These are phyloP conservation scores for Lordiphosa collinella DNA, from an alignment of 1,140 invertebrate species.

Conservation along the genomic window DNA sequence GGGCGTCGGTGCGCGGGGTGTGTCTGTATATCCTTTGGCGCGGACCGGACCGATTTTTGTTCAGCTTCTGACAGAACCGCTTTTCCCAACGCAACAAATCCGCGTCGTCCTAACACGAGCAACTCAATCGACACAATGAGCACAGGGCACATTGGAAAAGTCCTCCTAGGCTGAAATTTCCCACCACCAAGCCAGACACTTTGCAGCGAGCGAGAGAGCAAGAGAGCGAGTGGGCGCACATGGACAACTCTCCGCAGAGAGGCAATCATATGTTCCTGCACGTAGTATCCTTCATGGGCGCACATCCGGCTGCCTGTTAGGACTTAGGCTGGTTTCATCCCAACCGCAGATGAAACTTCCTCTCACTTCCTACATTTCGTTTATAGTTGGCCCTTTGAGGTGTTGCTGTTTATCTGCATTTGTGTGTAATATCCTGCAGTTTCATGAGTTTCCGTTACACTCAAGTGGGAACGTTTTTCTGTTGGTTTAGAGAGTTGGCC, in stretches of 20 bases:
- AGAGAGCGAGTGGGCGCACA: slow-evolving; percentile 26
- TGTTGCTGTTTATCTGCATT: slow-evolving; percentile 44
- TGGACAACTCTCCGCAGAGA: not conserved
- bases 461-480: slow-evolving; percentile 22
- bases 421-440: slow-evolving; percentile 74
- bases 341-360: slow-evolving; percentile 67
- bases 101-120: slow-evolving; percentile 74
- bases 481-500: not conserved
- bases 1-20: slow-evolving; percentile 18
- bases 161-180: slow-evolving; percentile 64
- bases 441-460: slow-evolving; percentile 62
- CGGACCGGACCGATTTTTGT: slow-evolving; percentile 33
- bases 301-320: slow-evolving; percentile 9
- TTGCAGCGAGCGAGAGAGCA: slow-evolving; percentile 1
- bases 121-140: slow-evolving; percentile 79
- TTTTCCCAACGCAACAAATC: slow-evolving; percentile 23
- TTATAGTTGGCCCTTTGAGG: slow-evolving; percentile 37
- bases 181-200: slow-evolving; percentile 45
- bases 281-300: not conserved
- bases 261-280: slow-evolving; percentile 54
- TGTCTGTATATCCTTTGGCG: slow-evolving; percentile 67
- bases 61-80: not conserved
- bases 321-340: slow-evolving; percentile 34
- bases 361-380: slow-evolving; percentile 65
- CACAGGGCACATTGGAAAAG: slow-evolving; percentile 66